Base-by-base conservation (phyloP, 2,113 vertebrate genomes). In the Origma solitaria region DNA sequence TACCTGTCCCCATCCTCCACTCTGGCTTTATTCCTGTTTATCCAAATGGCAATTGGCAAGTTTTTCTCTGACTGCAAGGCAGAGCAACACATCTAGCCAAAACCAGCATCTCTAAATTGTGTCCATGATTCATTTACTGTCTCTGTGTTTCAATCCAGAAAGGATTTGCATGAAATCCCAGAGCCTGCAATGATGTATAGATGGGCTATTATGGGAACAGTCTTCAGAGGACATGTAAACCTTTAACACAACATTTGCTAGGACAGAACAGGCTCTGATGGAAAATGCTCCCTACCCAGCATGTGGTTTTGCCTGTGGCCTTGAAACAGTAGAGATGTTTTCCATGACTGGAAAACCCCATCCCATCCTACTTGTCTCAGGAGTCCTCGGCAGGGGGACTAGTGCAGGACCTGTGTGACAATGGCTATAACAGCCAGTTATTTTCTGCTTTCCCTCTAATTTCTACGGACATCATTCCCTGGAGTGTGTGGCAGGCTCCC, bases 371-470 rank as follows among this genome's bases (percentile, higher is more conserved):
- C 22, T 24, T 61, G 11, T 68, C 47, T 47, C 38, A 40, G 7
- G 40, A 45, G 25, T 47, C 31, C 13, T 45, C 1, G 1, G 5
- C 4, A 1, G 1, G 11, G 33, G 20, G 3, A 45, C 44, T 37
- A 37, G 53, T 20, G 20, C 24, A 64, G 60, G 38, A 40, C 47
- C 20, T 31, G 28, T 38, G 16, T 71, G 37, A 62, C 25, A 35
- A 47, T 0, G 2, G 27, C 6, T 47, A 4, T 45, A 54, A 45
- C 15, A 66, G n/a, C 9, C 38, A 75, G 49, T 64, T 50, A 31
- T 40, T 62, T 62, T 16, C 77, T 86, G 21, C 22, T 81, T 86
- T 77, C 45, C 33, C 22, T 56, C 38, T 51, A 15, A 44, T 56
- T 61, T 61, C 47, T 37, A 1, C 16, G 19, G 35, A 12, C 50